phyloP scores from a whole-genome alignment of 23 tunicate genomes.

The Ascidia mentula region DNA sequence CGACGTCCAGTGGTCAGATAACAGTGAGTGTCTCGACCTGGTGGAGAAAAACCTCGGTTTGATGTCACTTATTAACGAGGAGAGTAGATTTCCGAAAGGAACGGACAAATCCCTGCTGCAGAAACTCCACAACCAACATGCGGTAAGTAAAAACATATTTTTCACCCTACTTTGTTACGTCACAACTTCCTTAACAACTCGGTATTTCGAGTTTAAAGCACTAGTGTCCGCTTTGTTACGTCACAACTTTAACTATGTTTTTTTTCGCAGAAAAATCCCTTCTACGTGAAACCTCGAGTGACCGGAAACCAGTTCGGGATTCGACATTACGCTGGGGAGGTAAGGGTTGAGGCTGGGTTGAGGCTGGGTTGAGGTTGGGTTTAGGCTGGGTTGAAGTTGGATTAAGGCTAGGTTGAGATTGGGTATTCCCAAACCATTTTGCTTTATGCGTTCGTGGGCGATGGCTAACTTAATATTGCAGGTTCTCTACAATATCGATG shows the following conservation, averaged over 20 bases:
- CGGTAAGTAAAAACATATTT: conserved; percentile 30
- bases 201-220: not conserved
- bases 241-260: too few relatives aligned
- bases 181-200: not conserved
- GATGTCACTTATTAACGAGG: conserved; percentile 88
- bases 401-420: too few relatives aligned
- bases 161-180: not conserved
- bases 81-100: conserved; percentile 95
- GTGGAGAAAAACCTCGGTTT: conserved; percentile 90
- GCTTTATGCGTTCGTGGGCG: too few relatives aligned
- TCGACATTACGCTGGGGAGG: conserved; percentile 94
- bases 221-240: too few relatives aligned
- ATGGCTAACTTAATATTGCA: too few relatives aligned
- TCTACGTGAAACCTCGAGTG: conserved; percentile 82
- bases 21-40: conserved; percentile 85
- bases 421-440: too few relatives aligned
- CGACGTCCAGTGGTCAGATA: conserved; percentile 90
- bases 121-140: conserved; percentile 85
- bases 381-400: too few relatives aligned
- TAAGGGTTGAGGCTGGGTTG: too few relatives aligned
- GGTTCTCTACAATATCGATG: conserved; percentile 69
- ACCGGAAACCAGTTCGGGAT: conserved; percentile 74
- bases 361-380: too few relatives aligned
- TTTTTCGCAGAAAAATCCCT: conserved; percentile 65
- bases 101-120: conserved; percentile 84